Evolutionary conservation across 2,113 vertebrate species (phyloP).

Genomic region (Stigmatopora nigra): DNA sequence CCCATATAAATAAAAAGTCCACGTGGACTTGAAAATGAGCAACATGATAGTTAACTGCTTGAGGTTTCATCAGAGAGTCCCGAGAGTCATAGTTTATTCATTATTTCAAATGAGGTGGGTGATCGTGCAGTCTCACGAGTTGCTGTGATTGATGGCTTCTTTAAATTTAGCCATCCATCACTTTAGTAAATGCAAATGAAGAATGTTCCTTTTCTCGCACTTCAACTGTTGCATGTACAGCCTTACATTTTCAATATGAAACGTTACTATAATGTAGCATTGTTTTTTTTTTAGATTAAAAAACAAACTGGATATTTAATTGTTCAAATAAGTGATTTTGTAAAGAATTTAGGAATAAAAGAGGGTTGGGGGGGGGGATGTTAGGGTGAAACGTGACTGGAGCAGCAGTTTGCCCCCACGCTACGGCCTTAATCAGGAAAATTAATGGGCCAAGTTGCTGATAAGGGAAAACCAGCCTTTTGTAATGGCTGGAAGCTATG

Average conservation of each 20-base stretch:
- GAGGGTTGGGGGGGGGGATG: too few relatives aligned
- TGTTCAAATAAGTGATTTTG: too few relatives aligned
- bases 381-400: too few relatives aligned
- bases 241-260: background rate
- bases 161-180: conserved; percentile 52
- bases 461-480: too few relatives aligned
- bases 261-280: too few relatives aligned
- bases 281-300: too few relatives aligned
- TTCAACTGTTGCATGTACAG: background rate
- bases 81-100: conserved; percentile 37
- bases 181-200: conserved; percentile 31
- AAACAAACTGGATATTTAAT: too few relatives aligned
- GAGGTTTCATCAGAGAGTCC: conserved; percentile 2
- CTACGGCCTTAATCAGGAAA: too few relatives aligned
- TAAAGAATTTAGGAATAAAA: too few relatives aligned
- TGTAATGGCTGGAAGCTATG: too few relatives aligned
- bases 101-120: conserved; percentile 15
- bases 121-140: conserved; percentile 26
- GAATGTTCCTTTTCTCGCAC: conserved; percentile 7
- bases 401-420: too few relatives aligned
- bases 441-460: too few relatives aligned
- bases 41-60: background rate
- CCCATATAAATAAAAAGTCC: background rate
- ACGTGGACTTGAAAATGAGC: background rate
- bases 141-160: conserved; percentile 49